These are phyloP conservation scores for Enteromius fasciolatus DNA, from an alignment of 2,797 vertebrate species.

Conservation along the genomic window DNA sequence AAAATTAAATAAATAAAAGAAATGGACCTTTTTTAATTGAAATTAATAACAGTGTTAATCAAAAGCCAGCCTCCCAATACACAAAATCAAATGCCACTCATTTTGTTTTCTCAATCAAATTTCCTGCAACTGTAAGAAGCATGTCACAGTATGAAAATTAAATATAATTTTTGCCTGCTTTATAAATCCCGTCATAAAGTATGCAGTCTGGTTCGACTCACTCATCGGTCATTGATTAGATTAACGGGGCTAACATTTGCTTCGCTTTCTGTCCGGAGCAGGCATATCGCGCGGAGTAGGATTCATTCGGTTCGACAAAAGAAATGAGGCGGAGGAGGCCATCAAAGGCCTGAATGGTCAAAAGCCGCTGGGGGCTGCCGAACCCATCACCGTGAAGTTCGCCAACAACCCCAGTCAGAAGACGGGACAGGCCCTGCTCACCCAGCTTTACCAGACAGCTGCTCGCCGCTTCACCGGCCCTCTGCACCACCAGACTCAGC, in stretches of 20 bases:
- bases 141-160: no score
- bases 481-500: slow-evolving; percentile 93
- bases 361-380: slow-evolving; percentile 89
- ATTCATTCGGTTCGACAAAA: slow-evolving; percentile 97
- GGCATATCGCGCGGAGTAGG: slow-evolving; percentile 95
- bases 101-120: not conserved
- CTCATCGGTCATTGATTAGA: not conserved
- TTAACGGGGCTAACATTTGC: slow-evolving; percentile 70
- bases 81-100: not conserved
- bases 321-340: slow-evolving; percentile 95
- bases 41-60: not conserved
- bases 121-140: not conserved
- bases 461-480: slow-evolving; percentile 92
- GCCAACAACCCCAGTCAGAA: slow-evolving; percentile 98
- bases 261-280: slow-evolving; percentile 71
- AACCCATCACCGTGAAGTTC: slow-evolving; percentile 97
- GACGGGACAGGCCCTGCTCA: slow-evolving; percentile 91
- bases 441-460: slow-evolving; percentile 93
- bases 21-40: not conserved
- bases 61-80: not conserved
- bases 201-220: not conserved
- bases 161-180: not conserved
- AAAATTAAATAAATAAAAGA: no score
- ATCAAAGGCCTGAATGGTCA: slow-evolving; percentile 96
- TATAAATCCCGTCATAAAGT: not conserved